Evolutionary conservation across 2,113 vertebrate species (phyloP).

Genomic region (Tylochromis polylepis): DNA sequence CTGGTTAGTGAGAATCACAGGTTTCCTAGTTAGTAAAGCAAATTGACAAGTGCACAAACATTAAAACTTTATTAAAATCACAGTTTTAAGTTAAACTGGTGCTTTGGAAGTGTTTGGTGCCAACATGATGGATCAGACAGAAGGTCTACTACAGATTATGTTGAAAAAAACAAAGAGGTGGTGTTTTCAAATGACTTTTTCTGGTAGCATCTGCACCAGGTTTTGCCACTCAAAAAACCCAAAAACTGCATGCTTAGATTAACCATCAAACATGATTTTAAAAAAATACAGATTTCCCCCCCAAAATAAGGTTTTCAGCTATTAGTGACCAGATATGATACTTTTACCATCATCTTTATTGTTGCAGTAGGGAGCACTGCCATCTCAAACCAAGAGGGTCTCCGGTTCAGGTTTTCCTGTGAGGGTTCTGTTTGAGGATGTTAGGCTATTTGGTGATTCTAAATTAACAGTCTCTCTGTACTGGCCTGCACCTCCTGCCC

Average conservation of each 20-base stretch:
- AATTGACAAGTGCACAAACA: background rate
- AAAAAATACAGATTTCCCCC: fast-evolving
- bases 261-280: background rate
- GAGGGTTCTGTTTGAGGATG: background rate
- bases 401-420: background rate
- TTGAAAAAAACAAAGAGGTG: background rate
- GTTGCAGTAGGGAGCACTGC: background rate
- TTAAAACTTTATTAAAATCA: background rate
- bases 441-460: background rate
- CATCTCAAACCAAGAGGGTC: fast-evolving
- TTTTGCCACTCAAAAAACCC: background rate
- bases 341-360: background rate
- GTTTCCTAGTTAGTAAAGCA: background rate
- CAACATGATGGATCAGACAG: background rate
- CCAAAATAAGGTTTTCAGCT: background rate
- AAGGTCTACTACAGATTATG: background rate
- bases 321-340: background rate
- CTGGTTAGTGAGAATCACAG: fast-evolving
- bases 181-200: fast-evolving
- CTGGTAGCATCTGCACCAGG: background rate
- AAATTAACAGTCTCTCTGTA: fast-evolving
- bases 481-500: fast-evolving
- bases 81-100: background rate
- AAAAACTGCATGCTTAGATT: background rate
- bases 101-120: background rate